Conservation (phyloP, 35 echinoderm and acorn worm genomes). For the Anneissia japonica region DNA sequence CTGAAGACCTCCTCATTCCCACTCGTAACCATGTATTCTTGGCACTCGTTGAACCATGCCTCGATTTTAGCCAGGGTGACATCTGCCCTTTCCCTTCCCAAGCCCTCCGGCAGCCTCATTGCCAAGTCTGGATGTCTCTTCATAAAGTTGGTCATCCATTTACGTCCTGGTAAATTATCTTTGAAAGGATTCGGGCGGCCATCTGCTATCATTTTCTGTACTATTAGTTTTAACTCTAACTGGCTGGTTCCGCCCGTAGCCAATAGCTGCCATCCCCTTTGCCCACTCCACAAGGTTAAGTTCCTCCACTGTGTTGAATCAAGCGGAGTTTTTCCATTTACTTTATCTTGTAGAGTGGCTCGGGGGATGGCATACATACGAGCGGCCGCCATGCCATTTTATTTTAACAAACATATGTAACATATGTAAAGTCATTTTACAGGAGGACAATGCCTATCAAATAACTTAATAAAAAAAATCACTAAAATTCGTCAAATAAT, state of each 20-base stretch:
- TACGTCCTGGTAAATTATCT: background rate
- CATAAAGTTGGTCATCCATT: background rate
- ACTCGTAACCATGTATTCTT: background rate
- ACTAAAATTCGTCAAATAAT: too few species aligned
- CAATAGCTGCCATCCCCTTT: constrained; percentile 7
- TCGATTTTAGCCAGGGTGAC: constrained; percentile 11
- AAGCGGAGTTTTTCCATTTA: background rate
- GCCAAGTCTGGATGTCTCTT: background rate
- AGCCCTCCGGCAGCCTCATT: background rate
- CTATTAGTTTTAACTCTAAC: background rate
- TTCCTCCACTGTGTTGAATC: background rate
- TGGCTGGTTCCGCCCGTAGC: background rate
- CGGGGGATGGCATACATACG: too few species aligned
- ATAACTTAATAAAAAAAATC: too few species aligned
- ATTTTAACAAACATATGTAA: too few species aligned
- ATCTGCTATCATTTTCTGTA: background rate
- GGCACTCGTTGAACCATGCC: constrained; percentile 9
- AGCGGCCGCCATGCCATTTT: too few species aligned
- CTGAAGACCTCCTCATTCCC: background rate
- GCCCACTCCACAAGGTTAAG: background rate
- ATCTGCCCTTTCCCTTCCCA: background rate
- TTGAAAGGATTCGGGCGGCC: background rate
- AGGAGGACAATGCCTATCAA: too few species aligned
- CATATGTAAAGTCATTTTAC: too few species aligned
- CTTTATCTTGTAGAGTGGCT: too few species aligned